A percentile compares a stretch with the other conserved stretches of the same genome.
These are phyloP conservation scores for Pedetes capensis DNA, from an alignment of 2,113 vertebrate genomes.

Conservation along the genomic window DNA sequence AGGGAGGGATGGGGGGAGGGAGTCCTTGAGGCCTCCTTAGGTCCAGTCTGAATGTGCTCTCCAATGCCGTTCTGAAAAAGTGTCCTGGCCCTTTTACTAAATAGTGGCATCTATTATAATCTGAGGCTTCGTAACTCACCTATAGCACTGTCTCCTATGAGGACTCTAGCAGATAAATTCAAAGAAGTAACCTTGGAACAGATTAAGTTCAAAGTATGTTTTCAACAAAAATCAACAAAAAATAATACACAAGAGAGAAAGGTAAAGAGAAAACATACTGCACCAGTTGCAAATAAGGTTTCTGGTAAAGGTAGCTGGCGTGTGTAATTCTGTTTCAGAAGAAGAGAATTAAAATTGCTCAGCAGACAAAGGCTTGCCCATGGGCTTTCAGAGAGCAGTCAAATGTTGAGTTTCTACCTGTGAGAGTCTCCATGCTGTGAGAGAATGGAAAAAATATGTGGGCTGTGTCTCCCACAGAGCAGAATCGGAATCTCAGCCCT, in stretches of 20 bases:
- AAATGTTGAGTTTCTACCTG: background rate
- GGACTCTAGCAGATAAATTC: background rate
- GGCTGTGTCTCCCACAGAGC: background rate
- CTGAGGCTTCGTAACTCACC: background rate
- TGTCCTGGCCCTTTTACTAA: background rate
- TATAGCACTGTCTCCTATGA: background rate
- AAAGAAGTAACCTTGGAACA: background rate
- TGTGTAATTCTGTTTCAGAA: background rate
- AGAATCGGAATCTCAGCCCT: background rate
- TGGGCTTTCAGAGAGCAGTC: background rate
- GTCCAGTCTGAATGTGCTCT: background rate
- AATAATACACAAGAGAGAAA: background rate
- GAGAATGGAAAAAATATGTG: background rate
- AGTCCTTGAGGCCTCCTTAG: background rate
- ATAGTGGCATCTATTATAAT: background rate
- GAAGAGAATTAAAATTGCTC: background rate
- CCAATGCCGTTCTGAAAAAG: background rate
- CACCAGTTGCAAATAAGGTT: background rate
- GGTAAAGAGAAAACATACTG: background rate
- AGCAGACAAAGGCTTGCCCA: background rate
- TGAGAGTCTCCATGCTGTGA: background rate
- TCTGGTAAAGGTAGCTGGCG: background rate
- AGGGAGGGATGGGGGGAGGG: too few relatives aligned
- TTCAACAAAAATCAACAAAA: constrained; percentile 6
- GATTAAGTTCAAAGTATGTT: background rate